Base-by-base conservation (phyloP, 2,797 vertebrate genomes). In the Lepidocolaptes lacrymiger region DNA sequence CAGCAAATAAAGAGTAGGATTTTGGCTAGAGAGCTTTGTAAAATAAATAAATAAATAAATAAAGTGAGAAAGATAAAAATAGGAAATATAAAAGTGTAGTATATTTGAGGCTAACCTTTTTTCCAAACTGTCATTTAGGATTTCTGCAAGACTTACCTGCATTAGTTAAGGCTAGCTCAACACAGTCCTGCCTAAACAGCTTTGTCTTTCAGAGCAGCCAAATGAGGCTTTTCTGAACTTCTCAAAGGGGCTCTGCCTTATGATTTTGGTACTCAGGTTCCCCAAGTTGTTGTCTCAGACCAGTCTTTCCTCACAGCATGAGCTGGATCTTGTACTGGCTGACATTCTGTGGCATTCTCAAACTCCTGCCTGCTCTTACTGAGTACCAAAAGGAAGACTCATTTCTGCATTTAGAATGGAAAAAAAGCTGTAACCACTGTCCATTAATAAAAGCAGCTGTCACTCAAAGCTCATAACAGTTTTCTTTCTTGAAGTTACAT, bases 11-110 rank as follows among this genome's bases (percentile, higher is more conserved):
- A 64, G 43, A 78, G 20, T 13, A 18, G 12, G 6, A 11, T 24
- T 83, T 81, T 72, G 26, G 48, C 52, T 78, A 14, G 4, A 17
- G 30, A 69, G 12, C 18, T 51, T 3, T 82, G 12, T 16, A 28
- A 54, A 37, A 43, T 51, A 7, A 10, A 4, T 30, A 10, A 6
- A 4, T 30, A 10, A 6, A 1, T 5, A 9, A 0, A 24, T 28
- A 54, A 23, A 26, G 15, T 26, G 14, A 34, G 7, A 67, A 23
- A 28, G 4, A 8, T 54, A 77, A 61, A 54, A 3, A 4, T 2
- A 52, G 12, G 12, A 58, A 59, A 37, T 54, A 19, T 8, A n/a
- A 37, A 54, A 43, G 2, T 24, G 24, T 37, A 18, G 9, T 68
- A 14, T 85, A 44, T 71, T 85, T 63, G 20, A 76, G 16, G 27